Conservation (phyloP, 2,888 invertebrate species). For the Eulithis testata region DNA sequence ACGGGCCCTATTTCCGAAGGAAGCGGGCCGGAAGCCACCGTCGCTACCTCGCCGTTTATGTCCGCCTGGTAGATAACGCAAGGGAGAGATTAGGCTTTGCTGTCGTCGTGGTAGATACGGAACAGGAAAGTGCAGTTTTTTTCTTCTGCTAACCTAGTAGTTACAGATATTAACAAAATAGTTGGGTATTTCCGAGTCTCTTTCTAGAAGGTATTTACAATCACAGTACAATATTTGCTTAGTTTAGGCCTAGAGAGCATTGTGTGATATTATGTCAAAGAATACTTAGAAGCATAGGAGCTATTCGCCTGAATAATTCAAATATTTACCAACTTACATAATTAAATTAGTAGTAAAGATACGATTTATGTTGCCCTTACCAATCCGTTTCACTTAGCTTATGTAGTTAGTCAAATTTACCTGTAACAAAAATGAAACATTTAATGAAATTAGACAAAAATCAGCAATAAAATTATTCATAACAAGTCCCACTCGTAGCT, state of each 20-base stretch:
- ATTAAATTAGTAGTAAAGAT: too few species aligned
- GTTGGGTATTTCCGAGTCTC: neutral
- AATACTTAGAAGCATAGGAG: too few species aligned
- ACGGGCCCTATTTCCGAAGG: constrained; percentile 83
- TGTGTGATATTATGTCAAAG: too few species aligned
- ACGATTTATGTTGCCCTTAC: too few species aligned
- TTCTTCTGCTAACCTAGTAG: constrained; percentile 4
- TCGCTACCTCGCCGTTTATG: constrained; percentile 63
- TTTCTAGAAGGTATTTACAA: neutral
- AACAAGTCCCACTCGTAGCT: constrained; percentile 33
- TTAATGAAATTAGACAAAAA: constrained; percentile 10
- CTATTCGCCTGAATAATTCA: too few species aligned
- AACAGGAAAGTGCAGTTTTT: neutral
- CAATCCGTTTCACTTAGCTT: too few species aligned
- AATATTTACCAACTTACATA: too few species aligned
- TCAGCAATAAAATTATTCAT: constrained; percentile 20
- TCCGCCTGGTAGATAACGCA: constrained; percentile 58
- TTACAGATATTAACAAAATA: neutral
- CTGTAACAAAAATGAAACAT: constrained; percentile 24
- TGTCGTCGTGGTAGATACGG: constrained; percentile 13
- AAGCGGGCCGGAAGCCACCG: constrained; percentile 76
- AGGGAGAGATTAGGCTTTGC: constrained; percentile 32
- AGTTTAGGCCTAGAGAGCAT: too few species aligned
- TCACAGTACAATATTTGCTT: neutral
- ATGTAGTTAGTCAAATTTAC: constrained; percentile 8